Conservation (phyloP, 35 echinoderm and acorn worm species). For the Apostichopus japonicus region DNA sequence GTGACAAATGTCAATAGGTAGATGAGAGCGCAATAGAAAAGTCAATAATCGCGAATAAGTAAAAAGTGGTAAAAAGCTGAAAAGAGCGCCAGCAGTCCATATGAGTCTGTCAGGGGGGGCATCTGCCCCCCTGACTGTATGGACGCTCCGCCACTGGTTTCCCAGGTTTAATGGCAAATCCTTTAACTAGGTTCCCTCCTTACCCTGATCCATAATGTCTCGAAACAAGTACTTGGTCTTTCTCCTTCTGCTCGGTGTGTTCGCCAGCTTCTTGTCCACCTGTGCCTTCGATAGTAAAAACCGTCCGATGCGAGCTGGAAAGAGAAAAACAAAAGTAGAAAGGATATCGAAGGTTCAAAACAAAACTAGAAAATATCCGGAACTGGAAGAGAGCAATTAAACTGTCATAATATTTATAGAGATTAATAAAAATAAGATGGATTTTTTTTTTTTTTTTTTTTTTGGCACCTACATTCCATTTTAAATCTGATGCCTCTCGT, state of each 20-base stretch:
- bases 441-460: neutral
- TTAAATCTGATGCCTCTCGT: too few species aligned
- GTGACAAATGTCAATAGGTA: too few species aligned
- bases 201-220: constrained; percentile 85
- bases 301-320: constrained; percentile 87
- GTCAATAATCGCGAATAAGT: too few species aligned
- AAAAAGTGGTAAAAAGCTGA: too few species aligned
- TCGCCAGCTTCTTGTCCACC: constrained; percentile 80
- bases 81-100: too few species aligned
- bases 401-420: neutral
- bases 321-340: constrained; percentile 37
- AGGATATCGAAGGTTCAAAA: neutral
- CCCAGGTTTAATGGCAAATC: too few species aligned
- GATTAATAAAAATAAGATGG: neutral
- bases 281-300: constrained; percentile 67
- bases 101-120: too few species aligned
- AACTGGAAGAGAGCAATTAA: neutral
- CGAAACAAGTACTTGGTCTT: constrained; percentile 77
- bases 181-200: neutral
- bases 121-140: too few species aligned
- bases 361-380: neutral
- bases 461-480: too few species aligned
- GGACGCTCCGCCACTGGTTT: too few species aligned
- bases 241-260: constrained; percentile 76
- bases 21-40: too few species aligned